Evolutionary conservation across 2,797 vertebrate genomes (phyloP).

Genomic region (Gymnoscopelus braueri): DNA sequence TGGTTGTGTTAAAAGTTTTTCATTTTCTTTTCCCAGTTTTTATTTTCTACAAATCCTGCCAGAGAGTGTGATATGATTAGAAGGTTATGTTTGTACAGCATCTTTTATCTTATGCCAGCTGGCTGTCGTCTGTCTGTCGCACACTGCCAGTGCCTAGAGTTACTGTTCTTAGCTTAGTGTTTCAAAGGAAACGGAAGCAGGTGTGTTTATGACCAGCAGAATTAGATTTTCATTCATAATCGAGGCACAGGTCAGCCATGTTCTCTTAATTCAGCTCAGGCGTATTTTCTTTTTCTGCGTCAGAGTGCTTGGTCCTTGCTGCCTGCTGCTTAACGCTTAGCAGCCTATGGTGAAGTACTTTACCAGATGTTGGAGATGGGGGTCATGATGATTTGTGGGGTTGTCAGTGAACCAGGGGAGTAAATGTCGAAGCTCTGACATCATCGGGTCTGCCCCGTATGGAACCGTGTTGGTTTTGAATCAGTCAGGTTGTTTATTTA

Average conservation of each 20-base stretch:
- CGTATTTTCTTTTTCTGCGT: constrained; percentile 20
- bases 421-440: constrained; percentile 39
- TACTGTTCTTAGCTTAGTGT: constrained; percentile 8
- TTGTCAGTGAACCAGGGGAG: constrained; percentile 35
- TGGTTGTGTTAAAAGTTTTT: background rate
- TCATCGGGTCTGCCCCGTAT: constrained; percentile 13
- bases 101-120: constrained; percentile 32
- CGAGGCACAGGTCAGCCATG: background rate
- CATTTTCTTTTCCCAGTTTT: background rate
- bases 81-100: background rate
- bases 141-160: background rate
- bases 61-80: background rate
- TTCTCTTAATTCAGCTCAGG: background rate
- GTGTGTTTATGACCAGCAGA: constrained; percentile 16
- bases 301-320: constrained; percentile 10
- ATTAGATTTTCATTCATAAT: background rate
- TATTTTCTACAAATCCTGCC: background rate
- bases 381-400: constrained; percentile 54
- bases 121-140: constrained; percentile 2
- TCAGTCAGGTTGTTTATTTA: constrained; percentile 29
- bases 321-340: constrained; percentile 17
- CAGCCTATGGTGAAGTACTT: constrained; percentile 40
- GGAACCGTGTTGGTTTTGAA: constrained; percentile 3
- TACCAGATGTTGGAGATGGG: constrained; percentile 52
- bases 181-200: constrained; percentile 26